These are phyloP conservation scores for Gadopsis marmoratus DNA, from an alignment of 2,797 vertebrate species.

Conservation along the genomic window DNA sequence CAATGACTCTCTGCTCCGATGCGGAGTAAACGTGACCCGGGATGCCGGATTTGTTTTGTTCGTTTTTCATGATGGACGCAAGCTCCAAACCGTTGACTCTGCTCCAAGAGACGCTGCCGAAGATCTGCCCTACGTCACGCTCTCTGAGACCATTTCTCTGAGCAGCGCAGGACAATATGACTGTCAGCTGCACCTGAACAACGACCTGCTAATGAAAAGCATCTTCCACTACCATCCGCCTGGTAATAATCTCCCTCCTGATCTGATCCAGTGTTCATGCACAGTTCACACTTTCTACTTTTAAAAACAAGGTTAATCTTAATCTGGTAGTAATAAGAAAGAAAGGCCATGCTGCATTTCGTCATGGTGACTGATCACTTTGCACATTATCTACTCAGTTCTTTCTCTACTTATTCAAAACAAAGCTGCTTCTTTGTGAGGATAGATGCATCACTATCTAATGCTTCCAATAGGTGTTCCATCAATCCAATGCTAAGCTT, in stretches of 20 bases:
- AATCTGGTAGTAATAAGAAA: no score
- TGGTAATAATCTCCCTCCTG: constrained; percentile 52
- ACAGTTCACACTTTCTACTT: neutral
- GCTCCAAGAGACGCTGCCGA: accelerated
- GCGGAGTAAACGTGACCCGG: constrained; percentile 49
- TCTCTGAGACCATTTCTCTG: constrained; percentile 35
- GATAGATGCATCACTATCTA: no score
- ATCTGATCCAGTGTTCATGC: neutral
- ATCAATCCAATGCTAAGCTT: no score
- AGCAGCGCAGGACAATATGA: constrained; percentile 16
- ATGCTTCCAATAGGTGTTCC: no score
- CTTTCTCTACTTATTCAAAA: no score
- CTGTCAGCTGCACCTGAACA: constrained; percentile 65
- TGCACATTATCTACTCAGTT: no score
- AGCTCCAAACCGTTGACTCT: neutral
- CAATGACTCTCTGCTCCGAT: constrained; percentile 48
- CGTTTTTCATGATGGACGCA: constrained; percentile 14
- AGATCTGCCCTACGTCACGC: neutral
- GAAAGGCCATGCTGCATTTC: no score
- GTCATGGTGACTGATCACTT: no score
- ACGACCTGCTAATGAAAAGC: constrained; percentile 24
- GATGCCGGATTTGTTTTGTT: constrained; percentile 49
- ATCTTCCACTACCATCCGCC: neutral
- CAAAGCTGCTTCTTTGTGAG: no score
- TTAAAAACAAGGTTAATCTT: neutral